Evolutionary conservation across 2,113 vertebrate genomes (phyloP), one percentile per base, ranked within the genome.

Genomic region (Aphyosemion australe): DNA sequence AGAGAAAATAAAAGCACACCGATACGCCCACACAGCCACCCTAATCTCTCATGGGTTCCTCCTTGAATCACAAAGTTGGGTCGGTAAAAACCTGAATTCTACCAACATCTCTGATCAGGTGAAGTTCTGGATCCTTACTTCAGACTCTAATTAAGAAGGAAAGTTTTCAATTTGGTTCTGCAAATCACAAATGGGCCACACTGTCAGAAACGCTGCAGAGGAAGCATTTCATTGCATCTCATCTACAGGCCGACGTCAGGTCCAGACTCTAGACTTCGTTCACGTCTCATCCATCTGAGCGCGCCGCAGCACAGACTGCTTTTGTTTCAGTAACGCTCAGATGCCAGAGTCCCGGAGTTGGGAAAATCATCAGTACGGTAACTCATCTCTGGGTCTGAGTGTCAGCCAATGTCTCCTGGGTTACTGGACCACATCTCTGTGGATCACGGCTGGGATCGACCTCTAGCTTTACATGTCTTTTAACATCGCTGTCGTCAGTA

Each of bases 331-430:
- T 11, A 42, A 42, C 41, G 12, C 2, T 42, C 2, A 5, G 69
- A 72, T 49, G 77, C 85, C 80, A 71, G 62, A 26, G 59, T 50
- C 57, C 70, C 1, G 21, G 74, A 74, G 67, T 72, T 65, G 72
- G 61, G 76, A 89, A 89, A 90, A 72, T 31, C 59, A 78, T 90
- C 81, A 55, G 78, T 76, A 75, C 65, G 62, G 59, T 76, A 83
- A 81, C 81, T 78, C 70, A 73, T 80, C 67, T 64, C 19, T 4
- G 65, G 69, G 82, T 58, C 68, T 63, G 78, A 76, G 53, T 68
- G 79, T 74, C 72, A 58, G 80, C 79, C 87, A 82, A 73, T 63
- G 69, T 47, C 78, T 81, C 80, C 78, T 74, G 69, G 80, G 81
- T 83, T 86, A 83, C 82, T 65, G 72, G 75, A 74, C 67, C 69